Evolutionary conservation across 1,140 invertebrate species (phyloP).

Genomic region (Ctenoplectra terminalis): DNA sequence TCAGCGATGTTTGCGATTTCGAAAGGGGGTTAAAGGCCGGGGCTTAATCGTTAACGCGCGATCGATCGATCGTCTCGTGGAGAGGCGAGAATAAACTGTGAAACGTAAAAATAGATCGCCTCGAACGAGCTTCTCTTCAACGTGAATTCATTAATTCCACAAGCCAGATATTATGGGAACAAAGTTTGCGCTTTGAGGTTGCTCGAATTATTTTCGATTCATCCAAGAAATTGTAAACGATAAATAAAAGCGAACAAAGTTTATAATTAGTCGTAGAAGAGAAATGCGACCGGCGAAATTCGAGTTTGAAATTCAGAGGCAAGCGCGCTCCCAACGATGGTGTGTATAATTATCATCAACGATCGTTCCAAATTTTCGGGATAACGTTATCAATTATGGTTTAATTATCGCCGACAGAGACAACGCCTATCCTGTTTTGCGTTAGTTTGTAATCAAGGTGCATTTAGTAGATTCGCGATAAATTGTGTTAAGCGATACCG

Average conservation of each 20-base stretch:
- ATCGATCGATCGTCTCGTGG: slow-evolving; percentile 37
- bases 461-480: not conserved
- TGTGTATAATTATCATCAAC: not conserved
- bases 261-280: no score
- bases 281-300: not conserved
- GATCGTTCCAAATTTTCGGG: not conserved
- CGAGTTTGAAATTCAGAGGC: not conserved
- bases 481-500: slow-evolving; percentile 2
- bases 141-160: slow-evolving; percentile 7
- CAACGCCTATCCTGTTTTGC: not conserved
- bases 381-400: slow-evolving; percentile 40
- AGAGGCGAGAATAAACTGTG: slow-evolving; percentile 15
- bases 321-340: not conserved
- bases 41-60: slow-evolving; percentile 8
- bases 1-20: not conserved
- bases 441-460: slow-evolving; percentile 6
- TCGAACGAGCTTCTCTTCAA: not conserved
- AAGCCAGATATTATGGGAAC: not conserved
- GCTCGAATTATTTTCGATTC: not conserved
- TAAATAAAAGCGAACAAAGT: not conserved
- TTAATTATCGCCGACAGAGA: slow-evolving; percentile 22
- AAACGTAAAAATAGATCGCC: slow-evolving; percentile 29
- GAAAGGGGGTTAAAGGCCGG: slow-evolving; percentile 31
- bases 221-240: no score
- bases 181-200: not conserved